Evolutionary conservation across 2,888 invertebrate genomes (phyloP), one percentile per base, ranked within the genome.

Genomic region (Diploptera punctata): DNA sequence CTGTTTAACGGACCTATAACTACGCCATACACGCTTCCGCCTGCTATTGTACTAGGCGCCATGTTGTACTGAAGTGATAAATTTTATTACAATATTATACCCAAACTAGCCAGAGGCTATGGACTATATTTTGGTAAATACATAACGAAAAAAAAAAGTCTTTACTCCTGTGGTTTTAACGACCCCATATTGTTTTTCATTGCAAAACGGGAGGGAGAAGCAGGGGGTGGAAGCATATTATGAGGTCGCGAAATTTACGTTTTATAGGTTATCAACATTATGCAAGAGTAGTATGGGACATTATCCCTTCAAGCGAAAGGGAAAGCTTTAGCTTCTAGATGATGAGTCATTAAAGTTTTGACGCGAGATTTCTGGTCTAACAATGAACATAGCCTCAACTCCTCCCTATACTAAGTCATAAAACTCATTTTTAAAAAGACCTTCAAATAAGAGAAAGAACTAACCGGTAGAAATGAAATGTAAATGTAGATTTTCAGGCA

Each of bases 141-240:
- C 43, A 62, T 24, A 52, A 52, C 24, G n/a, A n/a, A n/a, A 43
- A 62, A 60, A 65, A 29, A 65, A 65, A 44, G 65, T 65, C 65
- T 65, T 47, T 62, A 62, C 62, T 21, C 62, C 16, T 13, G 2
- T 33, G 62, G n/a, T 33, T 65, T 65, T 65, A 65, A 65, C 65
- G 65, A 65, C 65, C 44, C 65, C 65, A 65, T 65, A 65, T 65
- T 65, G 65, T 65, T 65, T 65, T 65, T 65, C 65, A 65, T 65
- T 65, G 65, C 65, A 19, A 19, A n/a, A n/a, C 19, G 62, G 21
- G 18, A 24, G 7, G 62, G 33, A n/a, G n/a, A n/a, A n/a, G n/a
- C n/a, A n/a, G n/a, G n/a, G n/a, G n/a, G n/a, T n/a, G n/a, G n/a
- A 21, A 33, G 21, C 16, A 62, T 21, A 62, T 62, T 62, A 62